phyloP scores from a whole-genome alignment of 1,140 invertebrate species.

The Papilio machaon region DNA sequence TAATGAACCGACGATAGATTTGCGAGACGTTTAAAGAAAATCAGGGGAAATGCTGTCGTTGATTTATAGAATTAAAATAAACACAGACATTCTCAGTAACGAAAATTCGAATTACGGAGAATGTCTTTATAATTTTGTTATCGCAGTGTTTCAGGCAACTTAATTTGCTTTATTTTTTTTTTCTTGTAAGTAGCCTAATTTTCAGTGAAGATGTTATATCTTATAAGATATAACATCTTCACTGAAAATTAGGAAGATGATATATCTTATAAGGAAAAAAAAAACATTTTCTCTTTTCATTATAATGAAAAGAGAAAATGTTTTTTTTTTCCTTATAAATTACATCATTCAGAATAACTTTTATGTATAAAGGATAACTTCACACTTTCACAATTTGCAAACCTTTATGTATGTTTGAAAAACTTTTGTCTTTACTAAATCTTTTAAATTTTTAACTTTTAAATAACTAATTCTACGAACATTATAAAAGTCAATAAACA shows the following conservation, averaged over 20 bases:
- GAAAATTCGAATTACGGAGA: neutral
- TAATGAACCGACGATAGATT: constrained; percentile 52
- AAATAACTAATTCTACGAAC: neutral
- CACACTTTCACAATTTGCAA: no score
- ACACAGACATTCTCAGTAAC: neutral
- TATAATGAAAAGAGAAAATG: no score
- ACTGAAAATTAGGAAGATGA: neutral
- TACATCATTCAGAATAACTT: no score
- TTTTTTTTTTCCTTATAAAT: no score
- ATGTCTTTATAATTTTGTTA: neutral
- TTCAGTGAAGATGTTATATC: neutral
- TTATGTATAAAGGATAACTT: no score
- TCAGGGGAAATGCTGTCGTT: constrained; percentile 25
- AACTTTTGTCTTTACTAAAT: no score
- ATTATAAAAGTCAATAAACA: constrained; percentile 24
- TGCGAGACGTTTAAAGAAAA: constrained; percentile 43
- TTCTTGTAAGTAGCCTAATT: neutral
- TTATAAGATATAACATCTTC: no score
- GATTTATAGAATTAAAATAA: constrained; percentile 32
- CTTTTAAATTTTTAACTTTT: neutral
- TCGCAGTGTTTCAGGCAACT: neutral
- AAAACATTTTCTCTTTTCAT: no score
- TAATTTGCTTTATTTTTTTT: neutral
- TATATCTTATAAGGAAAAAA: neutral
- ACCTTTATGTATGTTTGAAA: no score